phyloP scores from a whole-genome alignment of 2,888 invertebrate species.

The Desoria tigrina region DNA sequence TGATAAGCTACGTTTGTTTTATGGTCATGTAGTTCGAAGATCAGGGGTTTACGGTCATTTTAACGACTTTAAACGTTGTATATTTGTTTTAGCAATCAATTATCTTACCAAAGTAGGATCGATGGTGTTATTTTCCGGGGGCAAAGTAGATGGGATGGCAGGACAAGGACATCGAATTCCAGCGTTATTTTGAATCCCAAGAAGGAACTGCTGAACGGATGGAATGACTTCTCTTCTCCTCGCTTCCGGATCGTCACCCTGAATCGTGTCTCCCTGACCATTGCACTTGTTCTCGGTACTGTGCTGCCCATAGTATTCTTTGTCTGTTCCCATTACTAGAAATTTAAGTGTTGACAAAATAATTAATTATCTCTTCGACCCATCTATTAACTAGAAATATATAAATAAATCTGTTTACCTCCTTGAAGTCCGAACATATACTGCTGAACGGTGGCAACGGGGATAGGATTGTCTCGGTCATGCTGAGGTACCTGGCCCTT shows the following conservation, averaged over 20 bases:
- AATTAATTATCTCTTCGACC: too few relatives aligned
- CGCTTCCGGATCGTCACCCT: neutral
- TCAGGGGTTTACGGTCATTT: too few relatives aligned
- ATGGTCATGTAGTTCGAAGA: too few relatives aligned
- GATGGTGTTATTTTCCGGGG: constrained; percentile 29
- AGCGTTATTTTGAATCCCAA: neutral
- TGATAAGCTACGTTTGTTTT: too few relatives aligned
- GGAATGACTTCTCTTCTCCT: neutral
- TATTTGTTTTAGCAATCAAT: neutral
- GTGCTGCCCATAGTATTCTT: constrained; percentile 22
- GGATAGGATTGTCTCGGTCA: neutral
- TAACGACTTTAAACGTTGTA: neutral
- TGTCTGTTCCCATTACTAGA: neutral
- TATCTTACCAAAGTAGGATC: constrained; percentile 24
- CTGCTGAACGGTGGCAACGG: constrained; percentile 11
- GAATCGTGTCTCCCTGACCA: too few relatives aligned
- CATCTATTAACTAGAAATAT: too few relatives aligned
- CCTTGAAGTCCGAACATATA: neutral
- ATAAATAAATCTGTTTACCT: neutral
- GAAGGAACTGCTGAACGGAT: neutral
- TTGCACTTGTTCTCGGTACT: neutral
- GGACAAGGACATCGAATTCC: constrained; percentile 35
- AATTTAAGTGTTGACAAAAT: constrained; percentile 2
- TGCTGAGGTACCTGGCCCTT: constrained; percentile 27
- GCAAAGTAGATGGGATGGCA: constrained; percentile 22